These are phyloP conservation scores for Moxostoma hubbsi DNA, from an alignment of 2,797 vertebrate genomes.

Conservation along the genomic window DNA sequence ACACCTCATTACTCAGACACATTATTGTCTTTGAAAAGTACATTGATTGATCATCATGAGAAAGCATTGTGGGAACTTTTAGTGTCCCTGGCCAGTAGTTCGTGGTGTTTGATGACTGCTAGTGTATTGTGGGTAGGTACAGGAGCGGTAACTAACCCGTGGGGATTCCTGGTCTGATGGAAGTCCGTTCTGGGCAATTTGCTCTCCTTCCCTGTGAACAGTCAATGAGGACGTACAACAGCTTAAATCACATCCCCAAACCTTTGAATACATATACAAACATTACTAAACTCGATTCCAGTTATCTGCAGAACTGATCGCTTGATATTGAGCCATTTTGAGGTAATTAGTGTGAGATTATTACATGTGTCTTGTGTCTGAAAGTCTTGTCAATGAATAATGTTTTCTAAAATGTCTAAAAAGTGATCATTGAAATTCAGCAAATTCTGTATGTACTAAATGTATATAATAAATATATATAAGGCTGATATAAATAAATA, in stretches of 20 bases:
- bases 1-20: background rate
- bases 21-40: background rate
- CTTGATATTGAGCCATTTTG: too few species aligned
- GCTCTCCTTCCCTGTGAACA: conserved; percentile 84
- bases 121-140: conserved; percentile 81
- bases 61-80: conserved; percentile 23
- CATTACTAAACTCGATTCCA: too few species aligned
- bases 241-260: background rate
- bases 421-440: too few species aligned
- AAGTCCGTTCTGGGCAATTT: conserved; percentile 88
- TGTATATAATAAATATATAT: too few species aligned
- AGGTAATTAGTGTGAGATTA: too few species aligned
- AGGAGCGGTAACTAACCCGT: conserved; percentile 80
- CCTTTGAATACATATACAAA: too few species aligned
- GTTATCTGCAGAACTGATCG: too few species aligned
- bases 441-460: too few species aligned
- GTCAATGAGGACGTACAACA: background rate
- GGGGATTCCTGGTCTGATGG: conserved; percentile 92
- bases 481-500: too few species aligned
- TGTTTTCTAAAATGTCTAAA: too few species aligned
- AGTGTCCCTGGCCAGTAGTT: conserved; percentile 12
- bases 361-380: too few species aligned
- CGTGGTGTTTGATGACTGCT: conserved; percentile 77
- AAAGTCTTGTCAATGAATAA: too few species aligned
- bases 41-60: conserved; percentile 2